Evolutionary conservation across 2,888 invertebrate species (phyloP).

Genomic region (Ptychoptera albimana): DNA sequence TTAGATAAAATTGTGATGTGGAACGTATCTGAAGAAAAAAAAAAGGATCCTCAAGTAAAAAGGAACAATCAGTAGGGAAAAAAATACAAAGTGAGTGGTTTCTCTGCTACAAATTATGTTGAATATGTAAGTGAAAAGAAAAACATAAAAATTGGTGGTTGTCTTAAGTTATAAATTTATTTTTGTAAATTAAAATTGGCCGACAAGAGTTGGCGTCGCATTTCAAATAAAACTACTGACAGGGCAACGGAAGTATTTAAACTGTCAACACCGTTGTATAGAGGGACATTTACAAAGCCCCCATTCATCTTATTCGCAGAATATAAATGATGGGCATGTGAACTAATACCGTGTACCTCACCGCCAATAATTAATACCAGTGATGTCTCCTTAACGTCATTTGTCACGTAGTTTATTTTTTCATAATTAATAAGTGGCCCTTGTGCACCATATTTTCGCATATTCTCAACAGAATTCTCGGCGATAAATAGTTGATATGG

Average conservation of each 20-base stretch:
- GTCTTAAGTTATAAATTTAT: no score
- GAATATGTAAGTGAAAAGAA: no score
- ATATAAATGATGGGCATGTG: conserved; percentile 37
- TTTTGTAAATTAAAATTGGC: no score
- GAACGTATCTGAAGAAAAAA: no score
- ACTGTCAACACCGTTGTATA: conserved; percentile 62
- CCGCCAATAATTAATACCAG: conserved; percentile 64
- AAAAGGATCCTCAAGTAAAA: no score
- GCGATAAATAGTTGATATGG: conserved; percentile 46
- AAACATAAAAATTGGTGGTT: no score
- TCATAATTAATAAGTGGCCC: conserved; percentile 10
- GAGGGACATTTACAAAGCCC: conserved; percentile 56
- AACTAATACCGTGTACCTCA: conserved; percentile 76
- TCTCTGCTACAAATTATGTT: no score
- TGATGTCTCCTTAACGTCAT: neutral
- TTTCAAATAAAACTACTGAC: conserved; percentile 72
- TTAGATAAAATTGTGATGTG: no score
- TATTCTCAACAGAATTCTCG: conserved; percentile 38
- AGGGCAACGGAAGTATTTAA: conserved; percentile 72
- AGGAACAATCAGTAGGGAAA: no score
- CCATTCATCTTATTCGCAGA: conserved; percentile 34
- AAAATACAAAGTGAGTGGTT: no score
- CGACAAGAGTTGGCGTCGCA: conserved; percentile 29
- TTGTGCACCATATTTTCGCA: neutral
- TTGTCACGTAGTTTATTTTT: conserved; percentile 2